Evolutionary conservation across 1,140 invertebrate genomes (phyloP).

Genomic region (Goniozus legneri): DNA sequence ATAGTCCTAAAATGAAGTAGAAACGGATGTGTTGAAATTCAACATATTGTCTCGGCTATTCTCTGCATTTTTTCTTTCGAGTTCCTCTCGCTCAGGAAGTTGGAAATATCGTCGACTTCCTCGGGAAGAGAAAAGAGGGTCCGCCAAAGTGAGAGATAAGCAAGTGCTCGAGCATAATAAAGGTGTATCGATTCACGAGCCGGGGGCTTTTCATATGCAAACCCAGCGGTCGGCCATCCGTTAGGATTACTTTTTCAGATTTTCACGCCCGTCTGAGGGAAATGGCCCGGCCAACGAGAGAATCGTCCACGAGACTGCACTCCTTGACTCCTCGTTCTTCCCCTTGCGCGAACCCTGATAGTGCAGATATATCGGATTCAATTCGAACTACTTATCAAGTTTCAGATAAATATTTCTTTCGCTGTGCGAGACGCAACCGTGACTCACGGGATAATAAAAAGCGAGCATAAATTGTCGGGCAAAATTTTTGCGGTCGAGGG

Average conservation of each 20-base stretch:
- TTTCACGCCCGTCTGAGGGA: slow-evolving; percentile 20
- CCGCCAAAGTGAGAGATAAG: slow-evolving; percentile 41
- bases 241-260: slow-evolving; percentile 51
- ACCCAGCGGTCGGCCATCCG: slow-evolving; percentile 47
- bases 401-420: no score
- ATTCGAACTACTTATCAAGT: no score
- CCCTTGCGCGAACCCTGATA: no score
- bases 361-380: no score
- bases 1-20: no score
- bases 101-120: slow-evolving; percentile 50
- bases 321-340: no score
- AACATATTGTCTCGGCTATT: slow-evolving; percentile 45
- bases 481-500: no score
- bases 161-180: slow-evolving; percentile 50
- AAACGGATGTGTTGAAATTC: slow-evolving; percentile 39
- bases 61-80: slow-evolving; percentile 18
- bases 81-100: slow-evolving; percentile 39
- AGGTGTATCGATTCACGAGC: slow-evolving; percentile 52
- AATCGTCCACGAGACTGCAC: no score
- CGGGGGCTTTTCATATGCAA: slow-evolving; percentile 53
- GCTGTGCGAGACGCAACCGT: no score
- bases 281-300: slow-evolving; percentile 3
- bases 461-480: no score
- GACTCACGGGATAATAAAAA: no score
- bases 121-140: slow-evolving; percentile 12